Evolutionary conservation across 2,888 invertebrate genomes (phyloP).

Genomic region (Synergus japonicus): DNA sequence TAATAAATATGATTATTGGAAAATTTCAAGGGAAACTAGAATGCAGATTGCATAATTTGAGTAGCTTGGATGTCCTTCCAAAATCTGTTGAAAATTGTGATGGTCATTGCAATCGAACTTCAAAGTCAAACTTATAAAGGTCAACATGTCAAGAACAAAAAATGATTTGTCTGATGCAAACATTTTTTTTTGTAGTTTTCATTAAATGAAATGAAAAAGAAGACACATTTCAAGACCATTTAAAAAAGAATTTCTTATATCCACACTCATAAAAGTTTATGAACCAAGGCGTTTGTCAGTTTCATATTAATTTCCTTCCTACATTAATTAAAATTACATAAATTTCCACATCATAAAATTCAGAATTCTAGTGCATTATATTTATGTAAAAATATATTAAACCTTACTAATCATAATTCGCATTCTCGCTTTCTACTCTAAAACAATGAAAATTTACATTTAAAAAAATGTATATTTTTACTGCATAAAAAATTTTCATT

Average conservation of each 20-base stretch:
- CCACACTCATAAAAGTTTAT: background rate
- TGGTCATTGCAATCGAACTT: background rate
- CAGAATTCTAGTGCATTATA: background rate
- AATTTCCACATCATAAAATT: conserved; percentile 6
- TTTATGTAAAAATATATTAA: conserved; percentile 21
- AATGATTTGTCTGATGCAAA: background rate
- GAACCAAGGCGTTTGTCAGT: background rate
- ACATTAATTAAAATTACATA: background rate
- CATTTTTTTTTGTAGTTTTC: background rate
- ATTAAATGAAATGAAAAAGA: background rate
- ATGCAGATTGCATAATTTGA: background rate
- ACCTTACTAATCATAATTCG: conserved; percentile 1
- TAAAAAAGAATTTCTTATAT: background rate
- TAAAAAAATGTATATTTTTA: background rate
- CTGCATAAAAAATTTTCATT: conserved; percentile 2
- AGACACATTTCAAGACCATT: background rate
- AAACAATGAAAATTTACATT: conserved; percentile 1
- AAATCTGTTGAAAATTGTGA: background rate
- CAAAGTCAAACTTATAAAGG: too few species aligned
- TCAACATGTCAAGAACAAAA: too few species aligned
- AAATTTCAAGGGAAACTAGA: too few species aligned
- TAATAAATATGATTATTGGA: too few species aligned
- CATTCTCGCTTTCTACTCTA: conserved; percentile 21
- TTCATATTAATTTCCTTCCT: background rate
- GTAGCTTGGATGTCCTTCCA: background rate